These are phyloP conservation scores for Eupithecia pulchellata DNA, from an alignment of 2,888 invertebrate species.

Conservation along the genomic window DNA sequence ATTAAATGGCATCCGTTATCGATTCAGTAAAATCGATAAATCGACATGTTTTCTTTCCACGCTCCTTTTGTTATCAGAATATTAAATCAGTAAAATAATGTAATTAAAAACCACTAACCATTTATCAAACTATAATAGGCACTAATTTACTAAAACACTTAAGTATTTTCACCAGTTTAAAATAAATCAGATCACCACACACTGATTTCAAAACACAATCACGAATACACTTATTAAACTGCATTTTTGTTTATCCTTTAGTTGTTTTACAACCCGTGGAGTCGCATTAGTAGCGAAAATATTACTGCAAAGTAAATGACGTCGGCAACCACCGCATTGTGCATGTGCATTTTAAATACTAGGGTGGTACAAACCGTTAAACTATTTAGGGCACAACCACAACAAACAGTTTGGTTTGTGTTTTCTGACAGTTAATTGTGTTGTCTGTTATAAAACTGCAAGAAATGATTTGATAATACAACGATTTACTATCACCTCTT, in stretches of 20 bases:
- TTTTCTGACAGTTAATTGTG: constrained; percentile 35
- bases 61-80: background rate
- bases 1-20: background rate
- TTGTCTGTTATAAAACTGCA: constrained; percentile 15
- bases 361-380: constrained; percentile 72
- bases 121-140: constrained; percentile 44
- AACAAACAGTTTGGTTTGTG: constrained; percentile 22
- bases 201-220: constrained; percentile 58
- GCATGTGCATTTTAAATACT: constrained; percentile 81
- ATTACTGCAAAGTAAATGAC: constrained; percentile 84
- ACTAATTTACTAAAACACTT: constrained; percentile 41
- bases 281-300: constrained; percentile 82
- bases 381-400: constrained; percentile 69
- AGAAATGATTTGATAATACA: background rate
- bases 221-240: constrained; percentile 66
- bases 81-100: background rate
- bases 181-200: constrained; percentile 50
- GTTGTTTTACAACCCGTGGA: constrained; percentile 74
- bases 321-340: constrained; percentile 82
- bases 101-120: constrained; percentile 51
- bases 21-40: background rate
- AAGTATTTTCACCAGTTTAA: constrained; percentile 37
- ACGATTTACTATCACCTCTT: no score
- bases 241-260: constrained; percentile 76
- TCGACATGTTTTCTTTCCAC: background rate